Percentiles rank a stretch among this genome's conserved stretches.
Evolutionary conservation across 2,888 invertebrate genomes (phyloP).

Genomic region (Drosophila paranaensis): DNA sequence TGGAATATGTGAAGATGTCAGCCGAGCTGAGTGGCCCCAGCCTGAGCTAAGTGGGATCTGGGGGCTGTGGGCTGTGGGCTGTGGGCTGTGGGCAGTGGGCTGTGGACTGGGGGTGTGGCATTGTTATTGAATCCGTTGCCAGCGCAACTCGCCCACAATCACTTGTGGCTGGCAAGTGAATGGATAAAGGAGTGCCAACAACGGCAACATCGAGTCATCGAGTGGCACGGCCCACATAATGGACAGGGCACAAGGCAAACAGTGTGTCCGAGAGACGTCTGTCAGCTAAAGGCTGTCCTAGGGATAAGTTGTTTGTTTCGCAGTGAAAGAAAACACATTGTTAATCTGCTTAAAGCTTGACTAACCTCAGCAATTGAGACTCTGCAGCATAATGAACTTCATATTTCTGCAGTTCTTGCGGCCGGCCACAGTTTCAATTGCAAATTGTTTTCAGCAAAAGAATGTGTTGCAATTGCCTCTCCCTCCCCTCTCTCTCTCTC

Average conservation of each 20-base stretch:
- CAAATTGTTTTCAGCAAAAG: not conserved
- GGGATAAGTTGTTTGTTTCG: slow-evolving; percentile 3
- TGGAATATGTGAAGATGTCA: slow-evolving; percentile 4
- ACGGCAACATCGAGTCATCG: slow-evolving; percentile 35
- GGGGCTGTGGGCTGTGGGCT: no score
- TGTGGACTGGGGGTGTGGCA: not conserved
- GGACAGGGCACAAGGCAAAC: slow-evolving; percentile 31
- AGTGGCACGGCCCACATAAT: slow-evolving; percentile 23
- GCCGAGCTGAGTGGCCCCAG: not conserved
- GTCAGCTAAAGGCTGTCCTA: not conserved
- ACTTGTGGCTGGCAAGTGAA: slow-evolving; percentile 40
- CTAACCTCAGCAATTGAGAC: not conserved
- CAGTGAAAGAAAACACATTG: slow-evolving; percentile 4
- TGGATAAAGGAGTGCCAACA: slow-evolving; percentile 37
- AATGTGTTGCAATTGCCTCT: slow-evolving; percentile 12
- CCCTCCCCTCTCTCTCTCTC: not conserved
- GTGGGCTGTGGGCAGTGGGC: no score
- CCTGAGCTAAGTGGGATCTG: no score
- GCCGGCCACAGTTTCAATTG: slow-evolving; percentile 15
- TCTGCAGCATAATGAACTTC: not conserved
- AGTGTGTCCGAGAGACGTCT: slow-evolving; percentile 5
- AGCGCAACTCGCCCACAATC: slow-evolving; percentile 15
- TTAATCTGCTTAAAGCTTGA: slow-evolving; percentile 2
- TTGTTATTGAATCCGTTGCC: slow-evolving; percentile 39
- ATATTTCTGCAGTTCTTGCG: not conserved